A percentile compares a stretch with the other conserved stretches of the same genome.
Conservation (phyloP, 92 coral and sea anemone genomes). For the Ricordea florida region DNA sequence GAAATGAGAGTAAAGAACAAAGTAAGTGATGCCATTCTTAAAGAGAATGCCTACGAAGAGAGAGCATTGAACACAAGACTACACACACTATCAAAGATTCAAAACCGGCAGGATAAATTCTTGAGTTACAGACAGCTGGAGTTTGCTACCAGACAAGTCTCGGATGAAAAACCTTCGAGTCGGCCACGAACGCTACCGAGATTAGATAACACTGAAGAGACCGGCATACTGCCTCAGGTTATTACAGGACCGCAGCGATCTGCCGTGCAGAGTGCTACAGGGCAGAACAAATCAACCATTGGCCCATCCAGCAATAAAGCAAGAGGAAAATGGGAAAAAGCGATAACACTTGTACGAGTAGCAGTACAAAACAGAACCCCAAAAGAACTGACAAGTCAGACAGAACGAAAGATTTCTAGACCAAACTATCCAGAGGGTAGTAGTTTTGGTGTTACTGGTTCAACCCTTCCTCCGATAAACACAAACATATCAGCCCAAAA, state of each 20-base stretch:
- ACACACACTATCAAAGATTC: conserved; percentile 55
- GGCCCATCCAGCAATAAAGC: background rate
- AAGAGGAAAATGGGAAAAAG: conserved; percentile 85
- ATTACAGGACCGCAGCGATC: no score
- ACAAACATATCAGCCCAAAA: background rate
- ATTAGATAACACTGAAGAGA: background rate
- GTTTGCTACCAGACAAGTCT: conserved; percentile 76
- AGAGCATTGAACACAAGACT: conserved; percentile 75
- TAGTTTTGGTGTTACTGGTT: background rate
- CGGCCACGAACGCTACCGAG: conserved; percentile 63
- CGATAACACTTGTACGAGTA: conserved; percentile 68
- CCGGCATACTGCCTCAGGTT: background rate
- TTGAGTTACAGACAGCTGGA: conserved; percentile 85
- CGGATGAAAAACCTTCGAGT: conserved; percentile 87
- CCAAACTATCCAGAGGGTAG: background rate
- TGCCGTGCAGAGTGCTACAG: background rate
- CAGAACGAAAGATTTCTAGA: background rate
- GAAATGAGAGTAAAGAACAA: conserved; percentile 90
- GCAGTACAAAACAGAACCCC: conserved; percentile 65
- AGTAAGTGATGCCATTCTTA: conserved; percentile 83
- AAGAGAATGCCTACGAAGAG: conserved; percentile 92
- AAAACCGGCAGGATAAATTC: conserved; percentile 77
- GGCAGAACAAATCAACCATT: background rate
- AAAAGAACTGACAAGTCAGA: background rate
- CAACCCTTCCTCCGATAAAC: conserved; percentile 30